A percentile compares a stretch with the other conserved stretches of the same genome.
These are phyloP conservation scores for Actinia tenebrosa DNA, from an alignment of 64 coral and sea anemone species.

Conservation along the genomic window DNA sequence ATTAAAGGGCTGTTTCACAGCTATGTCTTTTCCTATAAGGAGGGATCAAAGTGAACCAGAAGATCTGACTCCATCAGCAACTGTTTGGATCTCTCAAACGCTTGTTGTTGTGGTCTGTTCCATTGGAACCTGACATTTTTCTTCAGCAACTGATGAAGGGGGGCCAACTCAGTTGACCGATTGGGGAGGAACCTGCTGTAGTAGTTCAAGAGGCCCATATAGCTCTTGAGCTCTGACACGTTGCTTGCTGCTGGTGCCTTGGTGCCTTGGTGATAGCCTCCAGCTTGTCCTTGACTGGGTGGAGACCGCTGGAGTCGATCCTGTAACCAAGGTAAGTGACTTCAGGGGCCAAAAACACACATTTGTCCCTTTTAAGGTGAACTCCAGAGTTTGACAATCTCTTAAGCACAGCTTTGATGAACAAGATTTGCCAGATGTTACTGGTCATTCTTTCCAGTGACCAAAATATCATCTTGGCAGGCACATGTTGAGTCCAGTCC, in stretches of 20 bases:
- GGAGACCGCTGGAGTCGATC: constrained; percentile 10
- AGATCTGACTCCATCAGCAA: neutral
- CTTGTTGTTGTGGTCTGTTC: constrained; percentile 2
- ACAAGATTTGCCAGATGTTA: constrained; percentile 49
- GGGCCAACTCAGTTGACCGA: constrained; percentile 39
- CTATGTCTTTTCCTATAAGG: too few relatives aligned
- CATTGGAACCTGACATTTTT: constrained; percentile 39
- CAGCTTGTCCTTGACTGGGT: constrained; percentile 49
- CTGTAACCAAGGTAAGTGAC: neutral
- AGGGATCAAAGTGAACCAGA: constrained; percentile 30
- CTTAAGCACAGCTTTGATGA: constrained; percentile 49
- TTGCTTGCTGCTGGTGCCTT: constrained; percentile 19
- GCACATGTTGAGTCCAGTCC: constrained; percentile 32
- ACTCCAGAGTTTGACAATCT: constrained; percentile 33
- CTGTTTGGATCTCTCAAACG: constrained; percentile 1
- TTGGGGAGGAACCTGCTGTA: constrained; percentile 43
- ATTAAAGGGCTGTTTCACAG: too few relatives aligned
- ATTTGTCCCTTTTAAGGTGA: constrained; percentile 10
- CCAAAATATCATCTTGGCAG: constrained; percentile 46
- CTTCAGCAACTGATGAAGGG: constrained; percentile 33
- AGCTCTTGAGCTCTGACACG: constrained; percentile 44
- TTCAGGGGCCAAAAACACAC: constrained; percentile 42
- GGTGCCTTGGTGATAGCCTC: neutral
- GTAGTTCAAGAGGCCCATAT: constrained; percentile 47
- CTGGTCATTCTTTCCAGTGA: constrained; percentile 23